phyloP scores from a whole-genome alignment of 2,888 invertebrate species.

The Diloba caeruleocephala region DNA sequence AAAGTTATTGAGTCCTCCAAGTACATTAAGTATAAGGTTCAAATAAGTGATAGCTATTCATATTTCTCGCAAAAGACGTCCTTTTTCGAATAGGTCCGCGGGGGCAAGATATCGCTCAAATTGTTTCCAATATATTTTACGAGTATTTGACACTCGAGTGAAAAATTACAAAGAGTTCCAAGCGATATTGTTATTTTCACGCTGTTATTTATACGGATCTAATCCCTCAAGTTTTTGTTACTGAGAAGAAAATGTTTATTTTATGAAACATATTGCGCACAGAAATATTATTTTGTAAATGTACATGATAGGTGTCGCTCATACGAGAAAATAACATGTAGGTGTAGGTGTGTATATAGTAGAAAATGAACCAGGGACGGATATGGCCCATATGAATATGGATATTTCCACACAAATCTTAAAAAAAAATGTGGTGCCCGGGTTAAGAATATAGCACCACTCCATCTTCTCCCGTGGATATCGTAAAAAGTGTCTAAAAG shows the following conservation, averaged over 20 bases:
- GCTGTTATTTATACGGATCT: conserved; percentile 63
- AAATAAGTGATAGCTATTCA: conserved; percentile 67
- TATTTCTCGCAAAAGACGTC: conserved; percentile 67
- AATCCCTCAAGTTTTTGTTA: conserved; percentile 52
- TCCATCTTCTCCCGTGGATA: too few species aligned
- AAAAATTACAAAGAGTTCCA: conserved; percentile 78
- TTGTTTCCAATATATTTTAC: conserved; percentile 86
- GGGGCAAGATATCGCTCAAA: conserved; percentile 80
- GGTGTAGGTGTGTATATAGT: conserved; percentile 5
- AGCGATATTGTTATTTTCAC: conserved; percentile 74
- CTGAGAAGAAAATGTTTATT: conserved; percentile 43
- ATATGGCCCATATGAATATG: too few species aligned
- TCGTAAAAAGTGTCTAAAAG: too few species aligned
- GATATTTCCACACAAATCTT: too few species aligned
- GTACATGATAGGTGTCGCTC: neutral
- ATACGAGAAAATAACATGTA: neutral
- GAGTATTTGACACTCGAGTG: conserved; percentile 82
- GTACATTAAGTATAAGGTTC: conserved; percentile 53
- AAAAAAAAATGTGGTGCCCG: too few species aligned
- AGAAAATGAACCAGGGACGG: neutral
- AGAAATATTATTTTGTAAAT: conserved; percentile 9
- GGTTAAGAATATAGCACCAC: too few species aligned
- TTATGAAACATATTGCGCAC: conserved; percentile 24
- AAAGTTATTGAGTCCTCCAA: conserved; percentile 53
- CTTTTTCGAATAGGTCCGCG: conserved; percentile 66